Conservation (phyloP, 2,113 vertebrate species). For the Felis catus region DNA sequence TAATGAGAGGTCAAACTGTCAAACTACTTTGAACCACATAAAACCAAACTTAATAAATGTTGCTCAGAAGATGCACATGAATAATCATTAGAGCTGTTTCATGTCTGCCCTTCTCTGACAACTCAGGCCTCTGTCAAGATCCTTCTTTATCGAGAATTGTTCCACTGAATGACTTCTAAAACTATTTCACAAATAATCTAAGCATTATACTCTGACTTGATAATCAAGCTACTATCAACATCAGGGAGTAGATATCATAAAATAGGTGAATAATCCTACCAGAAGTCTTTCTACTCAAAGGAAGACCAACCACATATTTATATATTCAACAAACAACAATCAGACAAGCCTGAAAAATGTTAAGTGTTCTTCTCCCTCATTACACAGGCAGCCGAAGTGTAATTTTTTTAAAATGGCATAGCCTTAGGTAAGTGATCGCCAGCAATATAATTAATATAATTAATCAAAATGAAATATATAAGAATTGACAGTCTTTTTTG, state of each 20-base stretch:
- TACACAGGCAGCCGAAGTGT: not conserved
- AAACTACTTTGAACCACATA: conserved; percentile 7
- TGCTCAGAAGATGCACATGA: conserved; percentile 24
- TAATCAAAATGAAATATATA: not conserved
- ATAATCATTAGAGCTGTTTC: not conserved
- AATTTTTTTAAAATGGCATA: not conserved
- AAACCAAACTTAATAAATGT: conserved; percentile 43
- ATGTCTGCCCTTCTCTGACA: conserved; percentile 41
- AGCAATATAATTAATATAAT: conserved; percentile 39
- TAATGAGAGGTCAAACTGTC: not conserved
- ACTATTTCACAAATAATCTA: conserved; percentile 49
- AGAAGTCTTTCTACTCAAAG: not conserved
- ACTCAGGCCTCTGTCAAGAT: not conserved
- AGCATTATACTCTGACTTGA: not conserved
- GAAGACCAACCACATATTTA: conserved; percentile 10
- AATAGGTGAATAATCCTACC: not conserved
- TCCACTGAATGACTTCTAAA: not conserved
- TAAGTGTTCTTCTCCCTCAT: not conserved
- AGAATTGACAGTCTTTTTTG: not conserved
- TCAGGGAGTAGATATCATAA: not conserved
- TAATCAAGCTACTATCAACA: not conserved
- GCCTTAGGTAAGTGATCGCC: not conserved
- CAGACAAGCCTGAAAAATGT: not conserved
- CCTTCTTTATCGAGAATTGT: conserved; percentile 39
- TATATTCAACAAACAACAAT: not conserved